Evolutionary conservation across 2,113 vertebrate species (phyloP).

Genomic region (Trematomus loennbergii): DNA sequence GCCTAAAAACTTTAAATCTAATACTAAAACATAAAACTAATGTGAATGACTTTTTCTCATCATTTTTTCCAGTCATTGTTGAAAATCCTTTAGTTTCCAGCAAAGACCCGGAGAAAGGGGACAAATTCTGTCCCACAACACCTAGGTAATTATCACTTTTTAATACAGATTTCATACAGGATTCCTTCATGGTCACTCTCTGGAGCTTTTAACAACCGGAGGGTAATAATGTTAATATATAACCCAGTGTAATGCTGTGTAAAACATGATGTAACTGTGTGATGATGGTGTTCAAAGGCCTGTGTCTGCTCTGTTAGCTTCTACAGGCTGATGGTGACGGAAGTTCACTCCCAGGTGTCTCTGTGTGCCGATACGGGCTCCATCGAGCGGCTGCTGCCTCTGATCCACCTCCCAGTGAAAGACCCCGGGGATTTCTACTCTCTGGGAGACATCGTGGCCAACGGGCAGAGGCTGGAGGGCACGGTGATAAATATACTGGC

Average conservation of each 20-base stretch:
- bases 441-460: constrained; percentile 92
- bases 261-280: constrained; percentile 9
- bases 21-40: neutral
- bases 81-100: constrained; percentile 93
- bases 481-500: constrained; percentile 92
- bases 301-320: constrained; percentile 74
- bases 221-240: too few species aligned
- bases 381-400: constrained; percentile 84
- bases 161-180: too few species aligned
- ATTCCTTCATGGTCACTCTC: neutral
- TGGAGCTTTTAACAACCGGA: neutral
- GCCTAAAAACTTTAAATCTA: neutral
- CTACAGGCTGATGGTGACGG: constrained; percentile 91
- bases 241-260: neutral
- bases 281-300: constrained; percentile 2
- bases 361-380: constrained; percentile 83
- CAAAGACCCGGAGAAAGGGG: constrained; percentile 94
- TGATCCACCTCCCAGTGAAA: constrained; percentile 91
- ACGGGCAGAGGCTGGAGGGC: constrained; percentile 90
- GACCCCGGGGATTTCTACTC: constrained; percentile 93
- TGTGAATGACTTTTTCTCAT: neutral
- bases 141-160: constrained; percentile 85
- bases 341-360: constrained; percentile 89
- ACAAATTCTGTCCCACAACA: constrained; percentile 91
- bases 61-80: constrained; percentile 85